phyloP scores from a whole-genome alignment of 2,888 invertebrate genomes.

The Hyppa rectilinea region DNA sequence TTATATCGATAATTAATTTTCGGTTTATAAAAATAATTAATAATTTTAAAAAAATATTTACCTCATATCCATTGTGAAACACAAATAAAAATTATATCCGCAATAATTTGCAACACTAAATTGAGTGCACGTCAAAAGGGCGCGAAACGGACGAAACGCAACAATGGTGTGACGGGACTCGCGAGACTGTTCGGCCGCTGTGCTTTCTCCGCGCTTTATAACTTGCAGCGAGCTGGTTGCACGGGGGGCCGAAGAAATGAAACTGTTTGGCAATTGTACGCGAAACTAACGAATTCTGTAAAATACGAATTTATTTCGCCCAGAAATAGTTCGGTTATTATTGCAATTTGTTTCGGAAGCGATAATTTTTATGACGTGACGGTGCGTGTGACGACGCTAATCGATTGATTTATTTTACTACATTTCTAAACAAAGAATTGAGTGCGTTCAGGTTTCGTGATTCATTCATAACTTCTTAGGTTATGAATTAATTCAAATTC shows the following conservation, averaged over 20 bases:
- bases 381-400: constrained; percentile 41
- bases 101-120: constrained; percentile 77
- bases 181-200: constrained; percentile 80
- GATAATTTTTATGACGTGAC: constrained; percentile 59
- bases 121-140: constrained; percentile 77
- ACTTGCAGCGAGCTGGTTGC: constrained; percentile 74
- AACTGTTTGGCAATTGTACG: constrained; percentile 84
- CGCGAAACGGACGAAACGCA: constrained; percentile 77
- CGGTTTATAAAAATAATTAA: background rate
- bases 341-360: constrained; percentile 70
- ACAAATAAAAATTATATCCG: constrained; percentile 72
- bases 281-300: constrained; percentile 80
- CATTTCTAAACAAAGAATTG: constrained; percentile 23
- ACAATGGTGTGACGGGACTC: constrained; percentile 71
- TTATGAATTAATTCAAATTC: constrained; percentile 5
- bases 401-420: constrained; percentile 54
- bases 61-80: constrained; percentile 81
- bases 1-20: background rate
- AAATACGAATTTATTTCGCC: constrained; percentile 75
- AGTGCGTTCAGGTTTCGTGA: constrained; percentile 19
- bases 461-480: constrained; percentile 25
- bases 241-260: constrained; percentile 84
- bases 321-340: constrained; percentile 66
- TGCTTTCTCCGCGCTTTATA: constrained; percentile 90
- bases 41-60: constrained; percentile 71